phyloP scores from a whole-genome alignment of 2,888 invertebrate species.

The Pelosia muscerda region DNA sequence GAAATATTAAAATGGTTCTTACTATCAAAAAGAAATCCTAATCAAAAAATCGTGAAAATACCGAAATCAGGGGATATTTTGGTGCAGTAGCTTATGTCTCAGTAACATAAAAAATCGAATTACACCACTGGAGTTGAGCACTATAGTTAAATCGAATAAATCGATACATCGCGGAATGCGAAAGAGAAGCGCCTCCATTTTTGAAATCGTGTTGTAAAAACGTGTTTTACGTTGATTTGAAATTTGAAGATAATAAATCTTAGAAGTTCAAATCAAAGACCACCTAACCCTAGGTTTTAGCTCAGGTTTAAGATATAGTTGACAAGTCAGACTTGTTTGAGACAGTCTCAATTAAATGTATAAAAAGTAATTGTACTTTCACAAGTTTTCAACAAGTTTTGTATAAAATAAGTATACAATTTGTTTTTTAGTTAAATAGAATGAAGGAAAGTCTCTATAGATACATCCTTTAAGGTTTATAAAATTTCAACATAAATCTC shows the following conservation, averaged over 20 bases:
- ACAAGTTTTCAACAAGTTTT: no score
- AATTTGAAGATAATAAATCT: no score
- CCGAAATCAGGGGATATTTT: neutral
- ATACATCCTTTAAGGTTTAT: neutral
- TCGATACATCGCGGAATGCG: neutral
- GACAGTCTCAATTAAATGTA: no score
- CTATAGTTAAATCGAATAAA: no score
- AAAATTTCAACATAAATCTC: neutral
- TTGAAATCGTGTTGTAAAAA: neutral
- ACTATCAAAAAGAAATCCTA: no score
- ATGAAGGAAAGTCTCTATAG: no score
- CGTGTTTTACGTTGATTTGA: neutral
- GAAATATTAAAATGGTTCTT: neutral
- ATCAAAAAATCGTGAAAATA: neutral
- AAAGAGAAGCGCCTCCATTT: neutral
- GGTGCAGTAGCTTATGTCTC: neutral
- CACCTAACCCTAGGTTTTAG: no score
- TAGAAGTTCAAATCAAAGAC: neutral
- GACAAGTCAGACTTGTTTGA: no score
- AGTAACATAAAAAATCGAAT: neutral
- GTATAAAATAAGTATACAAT: no score
- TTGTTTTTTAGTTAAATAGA: no score
- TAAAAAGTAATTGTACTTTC: no score
- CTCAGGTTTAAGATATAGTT: no score
- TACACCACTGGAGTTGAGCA: neutral